phyloP scores from a whole-genome alignment of 2,797 vertebrate species.

The Myotis vivesi region DNA sequence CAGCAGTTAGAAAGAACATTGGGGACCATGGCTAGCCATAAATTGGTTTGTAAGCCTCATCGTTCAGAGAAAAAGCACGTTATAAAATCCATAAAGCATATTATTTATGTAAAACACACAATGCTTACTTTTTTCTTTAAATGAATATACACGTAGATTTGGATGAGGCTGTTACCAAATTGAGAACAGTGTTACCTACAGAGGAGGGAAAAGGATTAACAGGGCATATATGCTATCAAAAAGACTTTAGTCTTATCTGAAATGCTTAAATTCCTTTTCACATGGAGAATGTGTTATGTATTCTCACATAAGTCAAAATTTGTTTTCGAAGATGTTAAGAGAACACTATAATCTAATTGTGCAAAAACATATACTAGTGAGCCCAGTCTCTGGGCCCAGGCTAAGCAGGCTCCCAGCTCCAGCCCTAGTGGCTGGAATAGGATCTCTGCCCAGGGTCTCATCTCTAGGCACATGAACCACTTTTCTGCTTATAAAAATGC shows the following conservation, averaged over 20 bases:
- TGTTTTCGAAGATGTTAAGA: background rate
- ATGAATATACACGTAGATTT: background rate
- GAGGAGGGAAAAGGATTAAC: background rate
- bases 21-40: background rate
- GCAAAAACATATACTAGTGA: background rate
- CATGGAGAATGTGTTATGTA: background rate
- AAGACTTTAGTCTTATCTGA: background rate
- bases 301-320: background rate
- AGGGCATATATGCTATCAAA: background rate
- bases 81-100: background rate
- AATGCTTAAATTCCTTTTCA: background rate
- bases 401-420: background rate
- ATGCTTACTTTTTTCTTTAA: slow-evolving; percentile 3
- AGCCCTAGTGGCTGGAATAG: background rate
- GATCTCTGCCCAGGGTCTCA: background rate
- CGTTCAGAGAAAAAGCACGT: background rate
- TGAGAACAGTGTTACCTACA: background rate
- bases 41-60: background rate
- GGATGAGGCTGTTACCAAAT: background rate
- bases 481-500: background rate
- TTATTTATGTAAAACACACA: background rate
- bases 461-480: background rate
- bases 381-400: too few relatives aligned
- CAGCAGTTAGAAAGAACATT: background rate
- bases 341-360: background rate